Base-by-base conservation (phyloP, 2,113 vertebrate species). In the Cephalopterus ornatus region DNA sequence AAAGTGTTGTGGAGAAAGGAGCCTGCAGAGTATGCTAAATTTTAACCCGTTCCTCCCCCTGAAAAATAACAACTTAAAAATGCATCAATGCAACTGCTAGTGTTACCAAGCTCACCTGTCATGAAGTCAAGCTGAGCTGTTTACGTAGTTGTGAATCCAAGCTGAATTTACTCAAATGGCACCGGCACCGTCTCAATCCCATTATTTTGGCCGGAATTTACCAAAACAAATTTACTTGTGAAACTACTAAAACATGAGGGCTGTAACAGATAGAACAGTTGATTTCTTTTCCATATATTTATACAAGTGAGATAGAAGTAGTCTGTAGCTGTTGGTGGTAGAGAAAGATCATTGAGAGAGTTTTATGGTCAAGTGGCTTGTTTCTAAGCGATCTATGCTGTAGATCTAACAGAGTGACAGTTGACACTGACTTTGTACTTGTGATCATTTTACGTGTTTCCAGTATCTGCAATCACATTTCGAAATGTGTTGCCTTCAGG, bases 101-200 rank as follows among this genome's bases (percentile, higher is more conserved):
- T 42, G 56, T 27, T 80, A 44, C 8, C 85, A 50, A 88, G 59
- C 11, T 88, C 35, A 12, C 22, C 17, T 66, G 27, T 73, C 35
- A 27, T 1, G 4, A 23, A 30, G 16, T 41, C 46, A 70, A 77
- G 9, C 71, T 61, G n/a, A 76, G 49, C 14, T 76, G 23, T 70
- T 79, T 27, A 22, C 32, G 11, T 26, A 35, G 30, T 33, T 89
- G 44, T 19, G 17, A 65, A 80, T 50, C 30, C 39, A 67, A 22
- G 16, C 35, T 93, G 50, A 73, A 44, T 67, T 85, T 59, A 58
- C 9, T 16, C 58, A 68, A 55, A 44, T 30, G 26, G 11, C n/a
- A n/a, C 3, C 0, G 26, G 11, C n/a, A n/a, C 3, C 0, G 74
- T 66, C 33, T 63, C 0, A 0, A 52, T 82, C 30, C 23, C 6